Percentiles rank a stretch among this genome's conserved stretches.
Conservation (phyloP, 2,888 invertebrate species). For the Boloria selene region DNA sequence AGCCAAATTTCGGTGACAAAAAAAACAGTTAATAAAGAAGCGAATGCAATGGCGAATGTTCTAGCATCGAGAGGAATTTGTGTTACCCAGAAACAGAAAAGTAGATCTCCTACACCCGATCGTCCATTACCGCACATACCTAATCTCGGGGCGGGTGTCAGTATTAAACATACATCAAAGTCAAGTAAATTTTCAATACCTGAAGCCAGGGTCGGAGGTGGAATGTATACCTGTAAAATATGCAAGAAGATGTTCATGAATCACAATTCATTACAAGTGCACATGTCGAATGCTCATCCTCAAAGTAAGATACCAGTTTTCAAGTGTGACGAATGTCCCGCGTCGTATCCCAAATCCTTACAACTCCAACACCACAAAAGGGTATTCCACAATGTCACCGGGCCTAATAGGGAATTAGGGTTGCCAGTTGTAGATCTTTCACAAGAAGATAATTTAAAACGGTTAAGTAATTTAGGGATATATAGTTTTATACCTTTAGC, state of each 20-base stretch:
- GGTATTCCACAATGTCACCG: slow-evolving; percentile 72
- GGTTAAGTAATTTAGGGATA: slow-evolving; percentile 86
- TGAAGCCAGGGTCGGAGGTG: slow-evolving; percentile 69
- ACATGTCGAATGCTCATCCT: slow-evolving; percentile 70
- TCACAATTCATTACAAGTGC: slow-evolving; percentile 62
- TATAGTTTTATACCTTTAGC: slow-evolving; percentile 89
- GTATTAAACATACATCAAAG: slow-evolving; percentile 79
- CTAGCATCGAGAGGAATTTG: slow-evolving; percentile 90
- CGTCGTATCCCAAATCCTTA: slow-evolving; percentile 86
- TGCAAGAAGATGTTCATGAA: slow-evolving; percentile 77
- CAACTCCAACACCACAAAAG: slow-evolving; percentile 85
- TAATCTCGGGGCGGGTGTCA: slow-evolving; percentile 75
- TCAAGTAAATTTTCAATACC: slow-evolving; percentile 72
- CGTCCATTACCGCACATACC: slow-evolving; percentile 73
- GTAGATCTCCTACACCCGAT: slow-evolving; percentile 71
- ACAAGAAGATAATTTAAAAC: slow-evolving; percentile 84
- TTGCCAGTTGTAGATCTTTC: slow-evolving; percentile 88
- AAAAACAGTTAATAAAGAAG: slow-evolving; percentile 85
- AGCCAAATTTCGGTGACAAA: slow-evolving; percentile 88
- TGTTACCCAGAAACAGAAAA: slow-evolving; percentile 85
- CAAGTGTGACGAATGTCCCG: slow-evolving; percentile 87
- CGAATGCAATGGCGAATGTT: slow-evolving; percentile 89
- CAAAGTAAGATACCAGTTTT: slow-evolving; percentile 69
- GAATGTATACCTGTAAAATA: slow-evolving; percentile 67
- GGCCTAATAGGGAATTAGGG: slow-evolving; percentile 83